Evolutionary conservation across 2,888 invertebrate genomes (phyloP).

Genomic region (Pseudanteris insignis): DNA sequence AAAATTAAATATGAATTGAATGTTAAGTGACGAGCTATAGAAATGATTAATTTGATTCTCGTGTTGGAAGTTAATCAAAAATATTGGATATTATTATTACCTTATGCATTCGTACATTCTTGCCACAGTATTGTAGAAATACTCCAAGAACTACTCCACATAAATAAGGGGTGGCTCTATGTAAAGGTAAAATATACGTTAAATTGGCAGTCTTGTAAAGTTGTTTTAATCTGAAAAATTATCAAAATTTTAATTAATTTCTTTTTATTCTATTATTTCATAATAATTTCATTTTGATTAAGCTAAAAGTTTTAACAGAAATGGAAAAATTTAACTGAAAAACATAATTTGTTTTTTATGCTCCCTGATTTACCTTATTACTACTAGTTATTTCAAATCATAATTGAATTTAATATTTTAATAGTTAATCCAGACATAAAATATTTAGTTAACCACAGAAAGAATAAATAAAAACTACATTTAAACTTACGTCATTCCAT

Average conservation of each 20-base stretch:
- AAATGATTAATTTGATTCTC: too few relatives aligned
- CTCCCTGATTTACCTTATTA: neutral
- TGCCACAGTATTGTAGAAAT: conserved; percentile 68
- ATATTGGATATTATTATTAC: conserved; percentile 49
- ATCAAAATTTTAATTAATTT: too few relatives aligned
- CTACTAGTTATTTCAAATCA: neutral
- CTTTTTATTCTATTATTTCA: too few relatives aligned
- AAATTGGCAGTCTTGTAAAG: conserved; percentile 75
- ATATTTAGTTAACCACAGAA: too few relatives aligned
- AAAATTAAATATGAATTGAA: neutral
- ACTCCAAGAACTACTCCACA: conserved; percentile 74
- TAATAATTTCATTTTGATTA: too few relatives aligned
- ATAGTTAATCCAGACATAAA: too few relatives aligned
- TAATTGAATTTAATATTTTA: too few relatives aligned
- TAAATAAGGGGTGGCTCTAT: conserved; percentile 75
- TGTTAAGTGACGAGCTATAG: neutral
- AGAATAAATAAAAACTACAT: neutral
- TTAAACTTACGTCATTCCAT: conserved; percentile 74
- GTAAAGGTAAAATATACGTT: conserved; percentile 72
- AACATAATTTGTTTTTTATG: conserved; percentile 1
- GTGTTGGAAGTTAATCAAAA: neutral
- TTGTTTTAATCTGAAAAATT: conserved; percentile 75
- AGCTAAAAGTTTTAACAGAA: too few relatives aligned
- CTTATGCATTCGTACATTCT: conserved; percentile 63
- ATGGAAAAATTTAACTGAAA: too few relatives aligned